phyloP scores from a whole-genome alignment of 35 echinoderm and acorn worm species.

The Heliocidaris tuberculata region DNA sequence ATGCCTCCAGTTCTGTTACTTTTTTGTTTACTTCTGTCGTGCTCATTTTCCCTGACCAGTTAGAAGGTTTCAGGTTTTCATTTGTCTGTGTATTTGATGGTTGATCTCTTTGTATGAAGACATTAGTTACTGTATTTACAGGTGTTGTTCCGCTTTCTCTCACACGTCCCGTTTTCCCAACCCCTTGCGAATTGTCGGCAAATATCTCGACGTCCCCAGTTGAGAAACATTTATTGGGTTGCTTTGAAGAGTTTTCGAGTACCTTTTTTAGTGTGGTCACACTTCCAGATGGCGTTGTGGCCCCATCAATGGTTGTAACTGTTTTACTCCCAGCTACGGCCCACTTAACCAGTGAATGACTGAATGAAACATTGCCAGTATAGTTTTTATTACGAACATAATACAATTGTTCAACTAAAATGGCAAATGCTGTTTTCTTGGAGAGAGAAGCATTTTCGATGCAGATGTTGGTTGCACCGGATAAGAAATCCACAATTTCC shows the following conservation, averaged over 20 bases:
- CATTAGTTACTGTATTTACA: slow-evolving; percentile 25
- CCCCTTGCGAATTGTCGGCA: not conserved
- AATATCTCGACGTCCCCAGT: not conserved
- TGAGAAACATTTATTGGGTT: slow-evolving; percentile 25
- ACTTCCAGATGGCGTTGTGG: not conserved
- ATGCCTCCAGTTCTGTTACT: slow-evolving; percentile 41
- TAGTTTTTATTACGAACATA: not conserved
- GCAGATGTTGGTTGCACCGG: not conserved
- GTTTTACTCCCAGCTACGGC: not conserved
- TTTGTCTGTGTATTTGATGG: slow-evolving; percentile 30
- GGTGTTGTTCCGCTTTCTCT: slow-evolving; percentile 4
- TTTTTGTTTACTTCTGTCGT: not conserved
- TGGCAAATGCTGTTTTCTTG: slow-evolving; percentile 22
- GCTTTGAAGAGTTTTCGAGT: not conserved
- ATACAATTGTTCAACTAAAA: slow-evolving; percentile 17
- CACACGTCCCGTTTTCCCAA: not conserved
- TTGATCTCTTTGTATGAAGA: slow-evolving; percentile 27
- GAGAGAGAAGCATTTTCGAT: slow-evolving; percentile 18
- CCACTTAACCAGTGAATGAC: slow-evolving; percentile 18
- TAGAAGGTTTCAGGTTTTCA: slow-evolving; percentile 13
- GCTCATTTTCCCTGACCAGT: slow-evolving; percentile 8
- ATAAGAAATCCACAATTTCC: slow-evolving; percentile 3
- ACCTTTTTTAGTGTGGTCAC: slow-evolving; percentile 24
- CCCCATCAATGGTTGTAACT: not conserved
- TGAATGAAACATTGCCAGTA: slow-evolving; percentile 19